Evolutionary conservation across 2,888 invertebrate genomes (phyloP).

Genomic region (Argynnis bischoffii): DNA sequence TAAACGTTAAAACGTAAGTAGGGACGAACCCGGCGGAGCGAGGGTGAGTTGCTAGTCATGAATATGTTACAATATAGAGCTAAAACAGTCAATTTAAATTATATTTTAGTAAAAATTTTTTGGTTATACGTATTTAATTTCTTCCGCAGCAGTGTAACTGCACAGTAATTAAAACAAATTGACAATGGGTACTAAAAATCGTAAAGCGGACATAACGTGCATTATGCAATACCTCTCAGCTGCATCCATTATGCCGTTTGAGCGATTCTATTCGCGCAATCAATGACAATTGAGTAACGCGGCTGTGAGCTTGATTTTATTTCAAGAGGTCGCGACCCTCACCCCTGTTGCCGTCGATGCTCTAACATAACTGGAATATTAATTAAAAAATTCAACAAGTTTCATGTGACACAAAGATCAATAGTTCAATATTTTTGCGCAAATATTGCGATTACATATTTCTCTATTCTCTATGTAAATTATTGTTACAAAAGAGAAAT

Average conservation of each 20-base stretch:
- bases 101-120: background rate
- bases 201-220: conserved; percentile 16
- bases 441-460: conserved; percentile 3
- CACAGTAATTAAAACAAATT: conserved; percentile 22
- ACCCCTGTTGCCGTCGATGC: conserved; percentile 15
- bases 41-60: no score
- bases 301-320: conserved; percentile 28
- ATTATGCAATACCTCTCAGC: conserved; percentile 27
- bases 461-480: background rate
- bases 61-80: background rate
- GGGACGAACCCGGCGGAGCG: no score
- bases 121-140: background rate
- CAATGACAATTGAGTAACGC: conserved; percentile 48
- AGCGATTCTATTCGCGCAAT: conserved; percentile 41
- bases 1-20: no score
- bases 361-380: conserved; percentile 11
- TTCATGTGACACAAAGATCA: conserved; percentile 6
- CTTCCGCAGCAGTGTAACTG: conserved; percentile 21
- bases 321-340: conserved; percentile 33
- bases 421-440: conserved; percentile 13
- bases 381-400: conserved; percentile 10
- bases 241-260: conserved; percentile 22
- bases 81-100: no score
- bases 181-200: conserved; percentile 15
- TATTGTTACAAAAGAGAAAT: background rate